Percentiles rank a stretch among this genome's conserved stretches.
These are phyloP conservation scores for Drosophila nigricruria DNA, from an alignment of 2,888 invertebrate species.

Conservation along the genomic window DNA sequence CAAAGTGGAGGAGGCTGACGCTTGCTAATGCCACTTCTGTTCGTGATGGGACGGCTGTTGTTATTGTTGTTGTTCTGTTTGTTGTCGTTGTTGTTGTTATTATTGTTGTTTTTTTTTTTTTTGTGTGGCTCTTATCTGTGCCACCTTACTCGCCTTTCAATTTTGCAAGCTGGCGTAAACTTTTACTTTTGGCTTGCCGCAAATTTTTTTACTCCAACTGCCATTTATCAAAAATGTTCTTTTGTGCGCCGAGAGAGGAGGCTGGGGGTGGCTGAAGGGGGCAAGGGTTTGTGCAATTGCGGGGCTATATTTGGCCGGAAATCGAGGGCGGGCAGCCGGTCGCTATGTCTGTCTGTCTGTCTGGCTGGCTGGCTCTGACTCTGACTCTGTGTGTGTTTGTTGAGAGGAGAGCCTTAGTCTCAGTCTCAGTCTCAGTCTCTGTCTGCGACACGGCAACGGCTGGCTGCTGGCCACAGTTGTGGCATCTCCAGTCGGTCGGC, in stretches of 20 bases:
- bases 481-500: conserved; percentile 42
- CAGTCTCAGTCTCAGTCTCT: conserved; percentile 32
- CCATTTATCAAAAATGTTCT: conserved; percentile 62
- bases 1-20: conserved; percentile 62
- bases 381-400: too few relatives aligned
- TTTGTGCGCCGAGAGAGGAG: conserved; percentile 15
- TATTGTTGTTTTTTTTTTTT: conserved; percentile 2
- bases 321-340: conserved; percentile 30
- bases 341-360: conserved; percentile 4
- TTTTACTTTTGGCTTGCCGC: conserved; percentile 67
- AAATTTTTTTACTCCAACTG: conserved; percentile 50
- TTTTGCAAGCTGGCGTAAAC: conserved; percentile 45
- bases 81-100: conserved; percentile 26
- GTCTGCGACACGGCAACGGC: conserved; percentile 40
- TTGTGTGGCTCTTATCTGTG: conserved; percentile 50
- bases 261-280: not conserved
- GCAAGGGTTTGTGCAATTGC: conserved; percentile 10
- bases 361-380: conserved; percentile 25
- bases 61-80: conserved; percentile 36
- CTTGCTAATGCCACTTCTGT: conserved; percentile 57
- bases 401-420: conserved; percentile 29
- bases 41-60: conserved; percentile 56
- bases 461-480: conserved; percentile 47
- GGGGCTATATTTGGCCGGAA: conserved; percentile 40
- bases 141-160: conserved; percentile 48